Evolutionary conservation across 2,113 vertebrate genomes (phyloP), one percentile per base, ranked within the genome.

Genomic region (Hippocampus abdominalis): DNA sequence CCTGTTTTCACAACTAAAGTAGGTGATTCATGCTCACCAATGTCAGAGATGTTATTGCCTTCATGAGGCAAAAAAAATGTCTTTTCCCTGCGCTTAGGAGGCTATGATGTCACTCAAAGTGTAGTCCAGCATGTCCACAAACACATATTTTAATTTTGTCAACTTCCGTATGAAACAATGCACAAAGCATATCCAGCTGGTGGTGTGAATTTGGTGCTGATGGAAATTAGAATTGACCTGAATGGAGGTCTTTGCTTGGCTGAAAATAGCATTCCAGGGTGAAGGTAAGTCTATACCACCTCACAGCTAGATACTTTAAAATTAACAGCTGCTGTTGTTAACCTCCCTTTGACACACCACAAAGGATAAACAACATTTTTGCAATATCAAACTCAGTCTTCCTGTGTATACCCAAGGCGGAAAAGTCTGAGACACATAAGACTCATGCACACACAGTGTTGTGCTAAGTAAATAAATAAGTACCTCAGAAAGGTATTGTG

Each of bases 381-480:
- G 40, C 54, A 74, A 59, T 77, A 78, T 74, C 13, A 70, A 65
- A n/a, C 40, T 8, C 18, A 51, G 51, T 51, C 66, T 79, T 13
- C 27, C 62, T 62, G 62, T 59, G 49, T 54, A 13, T 56, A 73
- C 66, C 67, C 68, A 48, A 72, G 78, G 63, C 71, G 62, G 15
- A 60, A 62, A 74, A 71, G 54, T 80, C 57, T 64, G 64, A 72
- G 70, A 51, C 73, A 69, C 72, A 78, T 42, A 36, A 78, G 68
- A 74, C 71, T 73, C 66, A 69, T 74, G 81, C 69, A 81, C 72
- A 48, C 65, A 56, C 66, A 69, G 71, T 69, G 77, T 78, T 85
- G 75, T 74, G 70, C 75, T 69, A 69, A 83, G 82, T 85, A 89
- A 89, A 87, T 87, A 87, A 88, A 87, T 63, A 76, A 79, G 64